Conservation (phyloP, 1,140 invertebrate genomes). For the Babylonia areolata region DNA sequence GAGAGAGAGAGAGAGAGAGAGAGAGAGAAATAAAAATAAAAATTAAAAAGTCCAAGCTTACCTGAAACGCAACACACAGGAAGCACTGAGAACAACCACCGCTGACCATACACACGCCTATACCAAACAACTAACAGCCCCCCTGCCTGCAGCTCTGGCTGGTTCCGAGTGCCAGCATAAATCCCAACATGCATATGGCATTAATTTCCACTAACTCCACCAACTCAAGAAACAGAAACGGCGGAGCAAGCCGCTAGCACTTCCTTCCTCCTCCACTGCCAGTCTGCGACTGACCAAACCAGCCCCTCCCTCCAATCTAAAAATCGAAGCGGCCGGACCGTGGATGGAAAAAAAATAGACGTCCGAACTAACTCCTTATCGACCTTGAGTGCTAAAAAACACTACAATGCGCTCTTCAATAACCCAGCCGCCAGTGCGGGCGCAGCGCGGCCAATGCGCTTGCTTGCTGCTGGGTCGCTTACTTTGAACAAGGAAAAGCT, state of each 20-base stretch:
- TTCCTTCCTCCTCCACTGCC: slow-evolving; percentile 14
- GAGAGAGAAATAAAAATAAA: no score
- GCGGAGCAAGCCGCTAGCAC: background rate
- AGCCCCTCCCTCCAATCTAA: slow-evolving; percentile 37
- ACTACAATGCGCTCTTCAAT: slow-evolving; percentile 41
- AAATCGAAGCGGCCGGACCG: slow-evolving; percentile 36
- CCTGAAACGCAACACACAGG: slow-evolving; percentile 2
- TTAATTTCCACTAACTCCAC: slow-evolving; percentile 42
- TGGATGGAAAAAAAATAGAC: slow-evolving; percentile 42
- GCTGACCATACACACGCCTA: slow-evolving; percentile 33
- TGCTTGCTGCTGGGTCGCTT: background rate
- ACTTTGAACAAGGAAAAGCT: slow-evolving; percentile 18
- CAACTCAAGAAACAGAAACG: background rate
- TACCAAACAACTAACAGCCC: slow-evolving; percentile 1
- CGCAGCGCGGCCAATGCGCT: background rate
- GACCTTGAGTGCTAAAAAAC: slow-evolving; percentile 39
- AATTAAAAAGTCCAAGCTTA: no score
- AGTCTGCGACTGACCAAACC: slow-evolving; percentile 27
- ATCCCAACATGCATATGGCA: slow-evolving; percentile 42
- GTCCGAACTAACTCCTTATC: slow-evolving; percentile 41
- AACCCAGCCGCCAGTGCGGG: background rate
- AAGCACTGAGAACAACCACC: background rate
- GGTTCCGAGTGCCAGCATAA: slow-evolving; percentile 34
- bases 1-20: no score
- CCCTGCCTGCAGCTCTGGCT: background rate